Evolutionary conservation across 2,797 vertebrate species (phyloP).

Genomic region (Cephalopachus bancanus): DNA sequence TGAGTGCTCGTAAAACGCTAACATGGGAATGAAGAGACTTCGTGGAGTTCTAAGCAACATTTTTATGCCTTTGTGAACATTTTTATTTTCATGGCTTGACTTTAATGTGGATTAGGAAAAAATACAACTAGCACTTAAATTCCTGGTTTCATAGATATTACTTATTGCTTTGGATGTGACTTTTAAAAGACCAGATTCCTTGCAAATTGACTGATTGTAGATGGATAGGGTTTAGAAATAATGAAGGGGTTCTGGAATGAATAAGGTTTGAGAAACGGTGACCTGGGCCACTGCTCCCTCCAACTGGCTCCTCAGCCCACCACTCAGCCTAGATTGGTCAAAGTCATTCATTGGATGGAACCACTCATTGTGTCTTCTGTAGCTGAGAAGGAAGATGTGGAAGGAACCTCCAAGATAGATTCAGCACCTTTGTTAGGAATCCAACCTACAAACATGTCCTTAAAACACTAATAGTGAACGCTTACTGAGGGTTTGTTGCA

Average conservation of each 20-base stretch:
- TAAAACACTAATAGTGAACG: neutral
- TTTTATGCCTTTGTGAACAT: slow-evolving; percentile 4
- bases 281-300: neutral
- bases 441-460: neutral
- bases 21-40: neutral
- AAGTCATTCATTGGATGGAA: neutral
- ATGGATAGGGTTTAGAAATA: neutral
- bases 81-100: slow-evolving; percentile 47
- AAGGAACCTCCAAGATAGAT: neutral
- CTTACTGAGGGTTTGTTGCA: neutral
- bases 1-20: slow-evolving; percentile 45
- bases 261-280: neutral
- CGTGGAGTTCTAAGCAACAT: neutral
- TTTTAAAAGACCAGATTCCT: slow-evolving; percentile 23
- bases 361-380: neutral
- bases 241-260: slow-evolving; percentile 24
- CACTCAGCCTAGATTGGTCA: neutral
- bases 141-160: neutral
- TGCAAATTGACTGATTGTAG: neutral
- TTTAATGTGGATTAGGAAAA: slow-evolving; percentile 22
- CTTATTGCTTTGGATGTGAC: slow-evolving; percentile 24
- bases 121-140: neutral
- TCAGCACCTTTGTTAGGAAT: neutral
- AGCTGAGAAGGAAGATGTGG: neutral
- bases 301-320: rapidly evolving